A percentile compares a stretch with the other conserved stretches of the same genome.
phyloP scores from a whole-genome alignment of 2,113 vertebrate genomes.

The Callionymus lyra region DNA sequence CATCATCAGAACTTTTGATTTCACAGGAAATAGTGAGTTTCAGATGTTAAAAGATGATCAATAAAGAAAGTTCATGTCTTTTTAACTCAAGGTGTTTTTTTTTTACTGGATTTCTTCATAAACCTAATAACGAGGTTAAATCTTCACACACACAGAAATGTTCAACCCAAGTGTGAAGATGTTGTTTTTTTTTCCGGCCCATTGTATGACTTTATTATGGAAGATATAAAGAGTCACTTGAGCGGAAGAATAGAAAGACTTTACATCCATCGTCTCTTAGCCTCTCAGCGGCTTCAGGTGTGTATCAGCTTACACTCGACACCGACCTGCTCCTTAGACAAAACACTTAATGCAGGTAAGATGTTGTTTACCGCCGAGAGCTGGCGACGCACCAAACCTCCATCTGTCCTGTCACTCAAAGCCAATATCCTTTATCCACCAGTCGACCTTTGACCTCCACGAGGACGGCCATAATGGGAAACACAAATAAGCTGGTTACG shows the following conservation, averaged over 20 bases:
- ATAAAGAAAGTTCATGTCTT: too few relatives aligned
- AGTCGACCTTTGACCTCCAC: slow-evolving; percentile 28
- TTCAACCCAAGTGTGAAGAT: too few relatives aligned
- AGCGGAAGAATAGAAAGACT: too few relatives aligned
- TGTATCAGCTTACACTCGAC: slow-evolving; percentile 15
- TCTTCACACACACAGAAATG: too few relatives aligned
- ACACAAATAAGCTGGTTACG: slow-evolving; percentile 45
- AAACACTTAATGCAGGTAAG: slow-evolving; percentile 17
- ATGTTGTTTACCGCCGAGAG: slow-evolving; percentile 4
- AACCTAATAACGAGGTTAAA: too few relatives aligned
- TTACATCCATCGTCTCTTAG: slow-evolving; percentile 5
- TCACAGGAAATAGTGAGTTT: too few relatives aligned
- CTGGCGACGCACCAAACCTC: background rate
- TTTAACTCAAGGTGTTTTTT: too few relatives aligned
- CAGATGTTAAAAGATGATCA: too few relatives aligned
- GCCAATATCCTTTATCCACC: slow-evolving; percentile 15
- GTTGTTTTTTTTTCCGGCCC: background rate
- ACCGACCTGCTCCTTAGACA: slow-evolving; percentile 6
- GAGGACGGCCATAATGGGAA: slow-evolving; percentile 19
- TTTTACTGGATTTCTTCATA: too few relatives aligned
- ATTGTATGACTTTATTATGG: too few relatives aligned
- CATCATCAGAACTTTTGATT: too few relatives aligned
- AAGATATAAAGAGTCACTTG: slow-evolving; percentile 1
- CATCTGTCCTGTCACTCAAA: slow-evolving; percentile 20
- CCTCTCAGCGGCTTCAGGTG: slow-evolving; percentile 5